phyloP scores from a whole-genome alignment of 2,888 invertebrate genomes.

The Drosophila bunnanda region DNA sequence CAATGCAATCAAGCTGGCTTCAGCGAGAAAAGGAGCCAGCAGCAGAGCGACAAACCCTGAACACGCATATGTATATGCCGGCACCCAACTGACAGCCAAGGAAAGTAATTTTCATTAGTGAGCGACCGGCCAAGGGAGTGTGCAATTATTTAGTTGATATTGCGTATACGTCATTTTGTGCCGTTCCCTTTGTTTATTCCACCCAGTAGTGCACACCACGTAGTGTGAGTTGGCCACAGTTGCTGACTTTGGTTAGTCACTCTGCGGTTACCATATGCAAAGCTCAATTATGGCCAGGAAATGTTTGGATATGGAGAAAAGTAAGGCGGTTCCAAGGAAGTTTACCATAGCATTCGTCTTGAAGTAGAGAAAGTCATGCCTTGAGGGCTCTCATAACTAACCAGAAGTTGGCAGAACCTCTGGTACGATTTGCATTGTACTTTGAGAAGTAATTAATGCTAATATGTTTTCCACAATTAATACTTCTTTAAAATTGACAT shows the following conservation, averaged over 20 bases:
- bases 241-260: slow-evolving; percentile 26
- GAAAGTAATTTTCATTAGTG: slow-evolving; percentile 76
- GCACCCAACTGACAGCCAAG: slow-evolving; percentile 29
- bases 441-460: not conserved
- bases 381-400: not conserved
- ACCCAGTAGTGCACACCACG: slow-evolving; percentile 10
- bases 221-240: slow-evolving; percentile 12
- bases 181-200: slow-evolving; percentile 38
- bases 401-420: not conserved
- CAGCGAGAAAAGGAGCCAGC: slow-evolving; percentile 23
- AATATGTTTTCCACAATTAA: not conserved
- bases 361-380: not conserved
- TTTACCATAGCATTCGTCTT: not conserved
- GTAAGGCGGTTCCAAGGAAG: not conserved
- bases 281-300: slow-evolving; percentile 31
- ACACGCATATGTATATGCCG: slow-evolving; percentile 13
- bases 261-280: slow-evolving; percentile 39
- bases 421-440: not conserved
- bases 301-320: slow-evolving; percentile 13
- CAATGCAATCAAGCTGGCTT: slow-evolving; percentile 36
- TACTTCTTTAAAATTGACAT: not conserved
- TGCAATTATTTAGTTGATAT: slow-evolving; percentile 67
- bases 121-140: slow-evolving; percentile 42
- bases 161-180: slow-evolving; percentile 69
- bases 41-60: slow-evolving; percentile 27